phyloP scores from a whole-genome alignment of 2,113 vertebrate species.

The Megaceryle torquata region DNA sequence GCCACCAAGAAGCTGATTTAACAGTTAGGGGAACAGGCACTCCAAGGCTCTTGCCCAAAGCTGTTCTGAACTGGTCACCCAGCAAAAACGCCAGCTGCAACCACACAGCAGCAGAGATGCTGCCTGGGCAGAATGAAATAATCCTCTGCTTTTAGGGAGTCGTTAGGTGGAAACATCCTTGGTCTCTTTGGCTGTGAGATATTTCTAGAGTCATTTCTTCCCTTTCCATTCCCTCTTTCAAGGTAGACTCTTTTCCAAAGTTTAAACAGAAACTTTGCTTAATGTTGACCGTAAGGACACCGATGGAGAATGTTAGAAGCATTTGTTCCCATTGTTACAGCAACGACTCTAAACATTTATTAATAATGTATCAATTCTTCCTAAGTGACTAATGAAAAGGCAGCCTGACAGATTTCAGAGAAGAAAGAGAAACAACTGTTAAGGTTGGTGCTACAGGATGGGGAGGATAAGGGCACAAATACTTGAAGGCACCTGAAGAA shows the following conservation, averaged over 20 bases:
- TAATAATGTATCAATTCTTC: neutral
- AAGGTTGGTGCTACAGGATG: neutral
- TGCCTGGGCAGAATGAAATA: neutral
- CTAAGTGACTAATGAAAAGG: neutral
- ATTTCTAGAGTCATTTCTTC: neutral
- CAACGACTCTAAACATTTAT: neutral
- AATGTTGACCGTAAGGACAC: neutral
- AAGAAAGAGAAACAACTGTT: neutral
- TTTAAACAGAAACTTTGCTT: neutral
- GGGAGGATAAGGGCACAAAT: neutral
- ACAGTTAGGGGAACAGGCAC: neutral
- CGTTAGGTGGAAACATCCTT: neutral
- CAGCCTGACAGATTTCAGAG: neutral
- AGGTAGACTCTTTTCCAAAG: neutral
- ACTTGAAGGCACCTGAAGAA: neutral
- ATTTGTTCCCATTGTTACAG: neutral
- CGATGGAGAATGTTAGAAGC: neutral
- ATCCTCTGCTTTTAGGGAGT: neutral
- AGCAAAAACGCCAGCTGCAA: neutral
- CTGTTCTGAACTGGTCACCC: neutral
- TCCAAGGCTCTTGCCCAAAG: neutral
- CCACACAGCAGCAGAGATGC: fast-evolving
- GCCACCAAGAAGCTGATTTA: neutral
- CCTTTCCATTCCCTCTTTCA: neutral
- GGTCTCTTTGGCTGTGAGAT: neutral